Conservation (phyloP, 2,113 vertebrate genomes). For the Meles meles region DNA sequence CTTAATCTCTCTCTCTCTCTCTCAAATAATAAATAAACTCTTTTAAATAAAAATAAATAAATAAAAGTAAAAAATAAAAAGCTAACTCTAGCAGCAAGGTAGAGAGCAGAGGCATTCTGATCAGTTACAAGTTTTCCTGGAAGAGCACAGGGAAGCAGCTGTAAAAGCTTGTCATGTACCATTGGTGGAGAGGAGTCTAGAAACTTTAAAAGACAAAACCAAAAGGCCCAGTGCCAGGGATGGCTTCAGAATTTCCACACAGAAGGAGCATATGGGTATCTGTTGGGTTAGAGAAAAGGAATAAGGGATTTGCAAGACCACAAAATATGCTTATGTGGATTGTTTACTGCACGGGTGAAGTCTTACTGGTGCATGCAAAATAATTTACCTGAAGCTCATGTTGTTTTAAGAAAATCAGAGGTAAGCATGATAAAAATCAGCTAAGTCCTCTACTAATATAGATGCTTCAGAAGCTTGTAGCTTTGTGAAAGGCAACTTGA, state of each 20-base stretch:
- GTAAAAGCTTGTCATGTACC: background rate
- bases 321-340: background rate
- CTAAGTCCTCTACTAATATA: background rate
- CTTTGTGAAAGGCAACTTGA: background rate
- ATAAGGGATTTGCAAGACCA: background rate
- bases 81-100: background rate
- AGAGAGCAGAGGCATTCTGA: background rate
- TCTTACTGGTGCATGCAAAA: background rate
- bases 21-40: too few species aligned
- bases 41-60: too few species aligned
- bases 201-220: background rate
- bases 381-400: background rate
- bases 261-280: background rate
- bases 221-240: background rate
- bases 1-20: too few species aligned
- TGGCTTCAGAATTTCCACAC: background rate
- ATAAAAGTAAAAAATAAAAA: background rate
- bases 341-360: background rate
- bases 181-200: background rate
- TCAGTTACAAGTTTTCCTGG: background rate
- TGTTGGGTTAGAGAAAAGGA: background rate
- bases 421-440: background rate
- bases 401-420: slow-evolving; percentile 30
- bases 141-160: background rate
- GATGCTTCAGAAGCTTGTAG: background rate